phyloP scores from a whole-genome alignment of 2,888 invertebrate species.

The Orthosia cruda region DNA sequence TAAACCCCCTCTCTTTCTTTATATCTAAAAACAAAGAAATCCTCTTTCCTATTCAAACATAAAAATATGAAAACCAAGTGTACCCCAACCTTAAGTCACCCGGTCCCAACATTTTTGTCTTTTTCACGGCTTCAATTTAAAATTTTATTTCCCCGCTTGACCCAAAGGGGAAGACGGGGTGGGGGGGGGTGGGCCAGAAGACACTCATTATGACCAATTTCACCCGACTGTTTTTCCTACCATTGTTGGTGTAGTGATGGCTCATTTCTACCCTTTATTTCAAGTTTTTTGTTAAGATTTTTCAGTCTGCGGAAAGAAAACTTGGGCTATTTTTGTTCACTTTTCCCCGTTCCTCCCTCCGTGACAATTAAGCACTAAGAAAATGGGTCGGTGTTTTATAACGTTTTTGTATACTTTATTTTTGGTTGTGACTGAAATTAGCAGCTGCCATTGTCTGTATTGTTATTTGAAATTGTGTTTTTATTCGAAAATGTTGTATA shows the following conservation, averaged over 20 bases:
- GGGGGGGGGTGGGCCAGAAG: constrained; percentile 74
- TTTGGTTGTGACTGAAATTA: constrained; percentile 67
- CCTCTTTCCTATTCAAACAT: not conserved
- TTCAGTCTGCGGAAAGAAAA: constrained; percentile 69
- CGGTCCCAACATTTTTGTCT: constrained; percentile 85
- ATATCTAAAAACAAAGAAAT: not conserved
- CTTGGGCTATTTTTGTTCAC: constrained; percentile 66
- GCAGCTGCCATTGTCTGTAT: constrained; percentile 51
- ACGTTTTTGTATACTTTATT: constrained; percentile 54
- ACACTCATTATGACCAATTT: constrained; percentile 91
- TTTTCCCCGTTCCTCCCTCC: constrained; percentile 61
- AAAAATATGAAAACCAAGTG: constrained; percentile 37
- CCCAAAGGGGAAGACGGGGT: constrained; percentile 81
- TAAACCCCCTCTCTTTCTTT: not conserved
- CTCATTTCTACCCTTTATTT: constrained; percentile 86
- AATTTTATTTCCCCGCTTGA: constrained; percentile 89
- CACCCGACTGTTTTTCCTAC: constrained; percentile 84
- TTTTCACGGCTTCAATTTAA: constrained; percentile 89
- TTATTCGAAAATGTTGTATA: constrained; percentile 15
- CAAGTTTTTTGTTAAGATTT: constrained; percentile 79
- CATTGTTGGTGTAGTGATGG: constrained; percentile 82
- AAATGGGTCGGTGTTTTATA: constrained; percentile 68
- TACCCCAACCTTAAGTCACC: constrained; percentile 66
- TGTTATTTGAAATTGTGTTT: constrained; percentile 32
- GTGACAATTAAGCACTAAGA: constrained; percentile 71